phyloP scores from a whole-genome alignment of 2,113 vertebrate genomes.

The Seriola rivoliana region DNA sequence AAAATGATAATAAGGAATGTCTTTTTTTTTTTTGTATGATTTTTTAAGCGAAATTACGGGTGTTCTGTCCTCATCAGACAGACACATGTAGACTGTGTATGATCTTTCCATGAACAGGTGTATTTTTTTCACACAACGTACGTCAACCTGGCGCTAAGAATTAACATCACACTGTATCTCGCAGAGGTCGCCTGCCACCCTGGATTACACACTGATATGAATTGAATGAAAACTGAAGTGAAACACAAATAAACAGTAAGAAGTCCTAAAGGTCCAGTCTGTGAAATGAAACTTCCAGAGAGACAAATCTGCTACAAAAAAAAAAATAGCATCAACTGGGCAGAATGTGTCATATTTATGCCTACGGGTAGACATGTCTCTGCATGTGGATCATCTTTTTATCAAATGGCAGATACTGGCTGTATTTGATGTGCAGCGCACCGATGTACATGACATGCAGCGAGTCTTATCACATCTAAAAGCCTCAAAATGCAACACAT shows the following conservation, averaged over 20 bases:
- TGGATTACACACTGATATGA: not conserved
- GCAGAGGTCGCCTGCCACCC: not conserved
- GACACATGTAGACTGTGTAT: not conserved
- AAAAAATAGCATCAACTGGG: slow-evolving; percentile 17
- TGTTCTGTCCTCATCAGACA: not conserved
- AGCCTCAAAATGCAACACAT: slow-evolving; percentile 15
- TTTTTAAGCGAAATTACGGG: not conserved
- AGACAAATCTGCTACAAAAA: slow-evolving; percentile 24
- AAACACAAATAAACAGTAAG: not conserved
- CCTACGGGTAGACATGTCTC: slow-evolving; percentile 16
- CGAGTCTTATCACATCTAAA: slow-evolving; percentile 51
- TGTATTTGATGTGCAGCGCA: slow-evolving; percentile 42
- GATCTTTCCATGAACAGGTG: not conserved
- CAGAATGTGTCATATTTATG: slow-evolving; percentile 38
- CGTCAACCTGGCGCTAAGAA: not conserved
- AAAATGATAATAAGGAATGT: not conserved
- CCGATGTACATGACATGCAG: slow-evolving; percentile 34
- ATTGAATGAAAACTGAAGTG: slow-evolving; percentile 11
- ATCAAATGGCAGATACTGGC: slow-evolving; percentile 51
- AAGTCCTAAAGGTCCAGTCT: slow-evolving; percentile 14
- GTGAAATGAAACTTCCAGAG: slow-evolving; percentile 47
- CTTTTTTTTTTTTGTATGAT: slow-evolving; percentile 4
- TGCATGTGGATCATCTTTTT: slow-evolving; percentile 43
- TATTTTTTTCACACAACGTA: not conserved
- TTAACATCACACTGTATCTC: not conserved